Evolutionary conservation across 1,140 invertebrate genomes (phyloP).

Genomic region (Achatina immaculata): DNA sequence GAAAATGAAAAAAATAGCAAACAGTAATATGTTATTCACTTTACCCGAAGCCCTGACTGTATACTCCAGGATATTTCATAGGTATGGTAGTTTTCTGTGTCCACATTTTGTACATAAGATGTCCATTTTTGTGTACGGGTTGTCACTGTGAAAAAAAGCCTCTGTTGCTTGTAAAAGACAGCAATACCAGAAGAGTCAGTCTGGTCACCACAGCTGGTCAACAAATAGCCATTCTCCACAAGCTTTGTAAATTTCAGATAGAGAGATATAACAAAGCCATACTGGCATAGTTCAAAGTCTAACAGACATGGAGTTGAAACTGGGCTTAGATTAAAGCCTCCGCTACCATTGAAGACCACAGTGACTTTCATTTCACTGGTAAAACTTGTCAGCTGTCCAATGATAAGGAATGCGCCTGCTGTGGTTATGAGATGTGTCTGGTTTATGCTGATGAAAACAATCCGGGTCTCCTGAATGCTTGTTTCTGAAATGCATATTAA

Average conservation of each 20-base stretch:
- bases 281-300: constrained; percentile 45
- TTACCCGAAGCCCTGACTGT: constrained; percentile 47
- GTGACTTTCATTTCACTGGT: constrained; percentile 28
- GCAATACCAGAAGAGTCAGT: constrained; percentile 42
- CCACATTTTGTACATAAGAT: constrained; percentile 33
- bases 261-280: constrained; percentile 52
- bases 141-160: constrained; percentile 48
- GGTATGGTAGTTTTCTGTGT: constrained; percentile 37
- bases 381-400: constrained; percentile 36
- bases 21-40: background rate
- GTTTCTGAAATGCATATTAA: constrained; percentile 47
- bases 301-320: constrained; percentile 39
- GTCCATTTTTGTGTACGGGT: constrained; percentile 47
- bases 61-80: constrained; percentile 52
- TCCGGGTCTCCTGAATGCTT: constrained; percentile 29
- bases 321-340: constrained; percentile 37
- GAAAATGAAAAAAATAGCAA: background rate
- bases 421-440: constrained; percentile 41
- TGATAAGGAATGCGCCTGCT: constrained; percentile 29
- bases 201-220: constrained; percentile 49
- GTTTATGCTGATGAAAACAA: constrained; percentile 42
- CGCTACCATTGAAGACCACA: constrained; percentile 41
- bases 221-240: constrained; percentile 48
- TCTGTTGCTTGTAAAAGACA: constrained; percentile 45
- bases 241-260: constrained; percentile 45